A percentile compares a stretch with the other conserved stretches of the same genome.
Conservation (phyloP, 2,797 vertebrate species). For the Cuculus canorus region DNA sequence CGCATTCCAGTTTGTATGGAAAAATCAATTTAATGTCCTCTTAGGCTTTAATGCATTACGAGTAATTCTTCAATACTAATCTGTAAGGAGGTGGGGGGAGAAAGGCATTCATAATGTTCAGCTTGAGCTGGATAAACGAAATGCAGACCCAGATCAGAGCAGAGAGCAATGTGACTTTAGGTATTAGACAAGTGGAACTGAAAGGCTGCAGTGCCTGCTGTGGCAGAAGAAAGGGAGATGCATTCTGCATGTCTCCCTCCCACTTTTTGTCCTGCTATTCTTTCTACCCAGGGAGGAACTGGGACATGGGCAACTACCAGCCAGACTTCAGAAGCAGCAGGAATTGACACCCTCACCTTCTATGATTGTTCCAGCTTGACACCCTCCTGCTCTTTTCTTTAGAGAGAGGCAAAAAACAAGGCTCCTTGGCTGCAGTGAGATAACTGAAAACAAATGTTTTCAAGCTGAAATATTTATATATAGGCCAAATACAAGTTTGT, state of each 20-base stretch:
- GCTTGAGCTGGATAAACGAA: not conserved
- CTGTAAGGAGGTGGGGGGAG: not conserved
- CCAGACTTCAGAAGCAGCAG: not conserved
- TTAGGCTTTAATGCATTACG: not conserved
- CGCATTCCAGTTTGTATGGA: not conserved
- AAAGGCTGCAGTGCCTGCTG: not conserved
- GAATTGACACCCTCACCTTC: not conserved
- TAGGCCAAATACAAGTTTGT: not conserved
- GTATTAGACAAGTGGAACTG: not conserved
- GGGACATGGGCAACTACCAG: not conserved
- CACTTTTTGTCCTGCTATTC: not conserved
- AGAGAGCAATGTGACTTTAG: not conserved
- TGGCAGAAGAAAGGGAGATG: not conserved
- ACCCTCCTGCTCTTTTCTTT: not conserved
- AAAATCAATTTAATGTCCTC: conserved; percentile 10
- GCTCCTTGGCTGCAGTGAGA: not conserved
- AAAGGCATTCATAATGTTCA: not conserved
- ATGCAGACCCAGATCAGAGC: not conserved
- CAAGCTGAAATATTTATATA: not conserved
- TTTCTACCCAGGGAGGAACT: not conserved
- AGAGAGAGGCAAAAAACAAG: rapidly evolving
- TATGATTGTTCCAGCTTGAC: not conserved
- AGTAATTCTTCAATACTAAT: not conserved
- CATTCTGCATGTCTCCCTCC: not conserved
- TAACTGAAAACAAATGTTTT: not conserved